Evolutionary conservation across 2,888 invertebrate genomes (phyloP).

Genomic region (Dendrolimus houi): DNA sequence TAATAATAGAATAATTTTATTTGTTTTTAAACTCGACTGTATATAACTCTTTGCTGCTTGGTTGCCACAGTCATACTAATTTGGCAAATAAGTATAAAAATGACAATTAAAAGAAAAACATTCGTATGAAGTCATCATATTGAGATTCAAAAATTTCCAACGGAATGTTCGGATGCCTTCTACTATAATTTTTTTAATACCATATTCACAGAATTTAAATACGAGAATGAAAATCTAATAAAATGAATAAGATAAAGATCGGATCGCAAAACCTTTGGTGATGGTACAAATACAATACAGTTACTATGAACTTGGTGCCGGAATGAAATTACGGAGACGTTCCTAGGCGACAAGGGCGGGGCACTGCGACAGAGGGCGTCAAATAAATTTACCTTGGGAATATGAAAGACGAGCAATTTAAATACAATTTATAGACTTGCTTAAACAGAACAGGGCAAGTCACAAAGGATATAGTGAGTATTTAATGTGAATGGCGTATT

Average conservation of each 20-base stretch:
- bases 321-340: slow-evolving; percentile 27
- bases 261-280: slow-evolving; percentile 9
- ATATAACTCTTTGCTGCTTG: too few relatives aligned
- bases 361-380: slow-evolving; percentile 15
- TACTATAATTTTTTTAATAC: background rate
- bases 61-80: too few relatives aligned
- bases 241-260: slow-evolving; percentile 5
- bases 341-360: slow-evolving; percentile 17
- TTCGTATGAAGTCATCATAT: too few relatives aligned
- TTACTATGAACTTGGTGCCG: slow-evolving; percentile 27
- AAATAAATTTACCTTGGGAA: slow-evolving; percentile 7
- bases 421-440: background rate
- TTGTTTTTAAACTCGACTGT: too few relatives aligned
- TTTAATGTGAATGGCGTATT: too few relatives aligned
- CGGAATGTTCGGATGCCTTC: too few relatives aligned
- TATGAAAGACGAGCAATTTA: background rate
- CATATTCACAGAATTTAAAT: slow-evolving; percentile 31
- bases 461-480: too few relatives aligned
- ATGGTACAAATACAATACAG: slow-evolving; percentile 11
- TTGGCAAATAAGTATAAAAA: too few relatives aligned
- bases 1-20: too few relatives aligned
- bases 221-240: background rate
- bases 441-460: too few relatives aligned
- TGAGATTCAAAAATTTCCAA: too few relatives aligned
- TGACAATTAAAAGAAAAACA: too few relatives aligned